Evolutionary conservation across 2,888 invertebrate genomes (phyloP).

Genomic region (Dicyrtoma fusca): DNA sequence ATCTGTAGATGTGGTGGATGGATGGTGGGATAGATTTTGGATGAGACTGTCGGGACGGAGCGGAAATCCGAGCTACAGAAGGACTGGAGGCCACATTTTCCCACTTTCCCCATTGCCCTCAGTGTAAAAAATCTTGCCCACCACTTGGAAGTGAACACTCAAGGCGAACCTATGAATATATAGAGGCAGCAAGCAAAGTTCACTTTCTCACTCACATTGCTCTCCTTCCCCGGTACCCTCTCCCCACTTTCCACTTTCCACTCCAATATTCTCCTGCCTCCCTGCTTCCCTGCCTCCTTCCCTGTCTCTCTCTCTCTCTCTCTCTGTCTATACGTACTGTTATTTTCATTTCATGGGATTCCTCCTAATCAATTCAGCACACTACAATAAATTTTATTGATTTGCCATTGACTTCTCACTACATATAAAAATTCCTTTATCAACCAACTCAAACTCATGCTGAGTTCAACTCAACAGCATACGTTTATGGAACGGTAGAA

Average conservation of each 20-base stretch:
- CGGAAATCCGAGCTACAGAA: slow-evolving; percentile 34
- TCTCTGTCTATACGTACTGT: slow-evolving; percentile 19
- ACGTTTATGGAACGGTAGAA: slow-evolving; percentile 28
- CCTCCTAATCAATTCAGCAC: slow-evolving; percentile 57
- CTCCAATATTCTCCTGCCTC: background rate
- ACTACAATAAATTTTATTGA: slow-evolving; percentile 57
- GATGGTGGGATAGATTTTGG: background rate
- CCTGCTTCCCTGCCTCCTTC: slow-evolving; percentile 12
- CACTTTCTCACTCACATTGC: slow-evolving; percentile 24
- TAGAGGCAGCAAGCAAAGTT: slow-evolving; percentile 29
- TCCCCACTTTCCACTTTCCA: slow-evolving; percentile 3
- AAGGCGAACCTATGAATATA: slow-evolving; percentile 27
- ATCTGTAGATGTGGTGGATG: background rate
- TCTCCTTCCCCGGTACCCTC: background rate
- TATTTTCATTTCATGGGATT: slow-evolving; percentile 51
- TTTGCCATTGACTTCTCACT: slow-evolving; percentile 52
- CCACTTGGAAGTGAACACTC: slow-evolving; percentile 15
- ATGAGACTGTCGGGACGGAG: slow-evolving; percentile 17
- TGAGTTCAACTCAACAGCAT: slow-evolving; percentile 8
- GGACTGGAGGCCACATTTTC: slow-evolving; percentile 30
- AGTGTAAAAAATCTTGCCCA: slow-evolving; percentile 29
- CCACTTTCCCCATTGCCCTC: slow-evolving; percentile 20
- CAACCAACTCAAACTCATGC: slow-evolving; percentile 21
- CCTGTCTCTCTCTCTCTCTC: slow-evolving; percentile 14
- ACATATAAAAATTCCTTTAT: slow-evolving; percentile 38